Conservation (phyloP, 1,140 invertebrate genomes). For the Elysia chlorotica region DNA sequence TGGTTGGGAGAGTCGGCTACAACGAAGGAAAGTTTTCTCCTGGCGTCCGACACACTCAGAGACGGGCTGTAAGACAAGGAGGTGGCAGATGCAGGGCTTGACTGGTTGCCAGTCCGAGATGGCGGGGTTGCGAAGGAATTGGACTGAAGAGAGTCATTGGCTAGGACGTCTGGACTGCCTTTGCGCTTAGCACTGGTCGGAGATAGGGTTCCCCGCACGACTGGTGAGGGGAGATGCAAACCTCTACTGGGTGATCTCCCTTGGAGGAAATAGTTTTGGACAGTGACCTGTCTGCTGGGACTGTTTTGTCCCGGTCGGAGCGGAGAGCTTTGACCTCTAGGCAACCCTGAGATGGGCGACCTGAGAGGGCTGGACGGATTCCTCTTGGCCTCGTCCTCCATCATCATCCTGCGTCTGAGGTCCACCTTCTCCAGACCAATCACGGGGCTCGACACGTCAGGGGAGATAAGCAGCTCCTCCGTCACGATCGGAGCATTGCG, state of each 20-base stretch:
- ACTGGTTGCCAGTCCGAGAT: neutral
- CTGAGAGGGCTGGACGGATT: neutral
- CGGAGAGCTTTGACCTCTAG: neutral
- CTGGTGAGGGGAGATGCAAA: too few species aligned
- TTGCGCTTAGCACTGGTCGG: too few species aligned
- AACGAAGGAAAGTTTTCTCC: neutral
- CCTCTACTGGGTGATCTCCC: neutral
- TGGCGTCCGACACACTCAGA: neutral
- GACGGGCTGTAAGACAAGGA: neutral
- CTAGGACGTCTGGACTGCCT: too few species aligned
- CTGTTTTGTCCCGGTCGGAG: neutral
- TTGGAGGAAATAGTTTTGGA: too few species aligned
- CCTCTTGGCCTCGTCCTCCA: neutral
- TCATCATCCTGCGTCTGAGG: neutral
- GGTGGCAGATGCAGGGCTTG: neutral
- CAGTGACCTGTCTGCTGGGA: neutral
- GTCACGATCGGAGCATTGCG: neutral
- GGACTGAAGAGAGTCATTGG: too few species aligned
- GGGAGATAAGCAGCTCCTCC: slow-evolving; percentile 21
- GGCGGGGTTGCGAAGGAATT: too few species aligned
- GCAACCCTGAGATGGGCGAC: neutral
- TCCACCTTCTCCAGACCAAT: neutral
- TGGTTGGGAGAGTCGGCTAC: neutral
- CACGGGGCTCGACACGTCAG: slow-evolving; percentile 11
- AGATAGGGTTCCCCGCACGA: neutral